A percentile compares a stretch with the other conserved stretches of the same genome.
Conservation (phyloP, 64 coral and sea anemone genomes). For the Stichodactyla mertensii region DNA sequence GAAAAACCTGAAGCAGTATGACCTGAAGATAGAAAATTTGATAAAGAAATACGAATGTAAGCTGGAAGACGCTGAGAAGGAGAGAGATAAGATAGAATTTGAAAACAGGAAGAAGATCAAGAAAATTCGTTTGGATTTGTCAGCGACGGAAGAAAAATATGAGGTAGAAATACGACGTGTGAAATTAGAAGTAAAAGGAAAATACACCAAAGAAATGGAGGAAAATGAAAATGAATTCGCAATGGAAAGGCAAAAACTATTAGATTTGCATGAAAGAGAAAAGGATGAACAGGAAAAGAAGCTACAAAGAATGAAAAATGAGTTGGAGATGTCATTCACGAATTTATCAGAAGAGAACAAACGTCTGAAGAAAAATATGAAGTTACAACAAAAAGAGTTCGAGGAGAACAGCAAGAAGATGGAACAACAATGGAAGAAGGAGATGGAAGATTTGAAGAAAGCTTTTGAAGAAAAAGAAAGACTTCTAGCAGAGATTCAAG, state of each 20-base stretch:
- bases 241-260: background rate
- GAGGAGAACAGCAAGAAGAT: conserved; percentile 21
- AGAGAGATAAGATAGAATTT: conserved; percentile 3
- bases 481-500: background rate
- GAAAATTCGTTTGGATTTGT: background rate
- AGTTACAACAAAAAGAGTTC: conserved; percentile 20
- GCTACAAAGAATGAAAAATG: conserved; percentile 8
- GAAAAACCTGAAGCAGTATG: background rate
- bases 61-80: conserved; percentile 23
- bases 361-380: conserved; percentile 22
- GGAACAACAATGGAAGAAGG: conserved; percentile 19
- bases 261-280: conserved; percentile 2
- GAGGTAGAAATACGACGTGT: conserved; percentile 19
- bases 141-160: conserved; percentile 10
- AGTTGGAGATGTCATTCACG: background rate
- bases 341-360: conserved; percentile 12
- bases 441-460: conserved; percentile 4
- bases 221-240: conserved; percentile 11
- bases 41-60: conserved; percentile 24
- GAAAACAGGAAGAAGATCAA: background rate
- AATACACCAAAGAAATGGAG: conserved; percentile 20
- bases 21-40: conserved; percentile 26
- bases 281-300: conserved; percentile 16
- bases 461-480: background rate
- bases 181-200: conserved; percentile 34